Conservation (phyloP, 2,797 vertebrate genomes). For the Pipistrellus nathusii region DNA sequence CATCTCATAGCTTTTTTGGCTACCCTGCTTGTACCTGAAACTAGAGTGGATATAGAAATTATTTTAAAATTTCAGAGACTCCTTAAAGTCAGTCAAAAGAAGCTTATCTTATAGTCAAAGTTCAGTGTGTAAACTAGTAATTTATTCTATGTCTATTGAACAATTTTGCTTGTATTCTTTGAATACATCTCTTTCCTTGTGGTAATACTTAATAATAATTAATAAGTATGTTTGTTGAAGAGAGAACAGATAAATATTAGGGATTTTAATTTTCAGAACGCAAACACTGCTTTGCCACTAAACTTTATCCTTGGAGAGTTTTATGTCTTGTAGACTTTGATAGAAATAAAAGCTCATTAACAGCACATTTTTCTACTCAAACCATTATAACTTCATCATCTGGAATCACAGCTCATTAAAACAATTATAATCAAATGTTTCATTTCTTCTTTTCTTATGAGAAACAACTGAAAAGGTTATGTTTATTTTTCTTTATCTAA, state of each 20-base stretch:
- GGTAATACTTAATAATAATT: slow-evolving; percentile 46
- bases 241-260: slow-evolving; percentile 75
- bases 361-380: slow-evolving; percentile 88
- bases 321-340: slow-evolving; percentile 86
- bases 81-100: background rate
- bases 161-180: slow-evolving; percentile 40
- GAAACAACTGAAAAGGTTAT: slow-evolving; percentile 91
- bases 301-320: slow-evolving; percentile 88
- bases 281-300: slow-evolving; percentile 86
- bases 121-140: slow-evolving; percentile 18
- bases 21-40: background rate
- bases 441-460: slow-evolving; percentile 89
- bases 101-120: background rate
- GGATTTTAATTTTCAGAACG: slow-evolving; percentile 85
- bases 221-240: slow-evolving; percentile 75
- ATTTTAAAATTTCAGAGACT: background rate
- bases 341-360: slow-evolving; percentile 90
- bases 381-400: slow-evolving; percentile 88
- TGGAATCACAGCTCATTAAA: slow-evolving; percentile 92
- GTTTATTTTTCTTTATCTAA: slow-evolving; percentile 90
- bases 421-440: slow-evolving; percentile 92
- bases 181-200: slow-evolving; percentile 27
- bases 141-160: background rate
- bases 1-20: background rate
- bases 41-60: background rate